Evolutionary conservation across 2,113 vertebrate species (phyloP), one percentile per base, ranked within the genome.

Genomic region (Pituophis catenifer): DNA sequence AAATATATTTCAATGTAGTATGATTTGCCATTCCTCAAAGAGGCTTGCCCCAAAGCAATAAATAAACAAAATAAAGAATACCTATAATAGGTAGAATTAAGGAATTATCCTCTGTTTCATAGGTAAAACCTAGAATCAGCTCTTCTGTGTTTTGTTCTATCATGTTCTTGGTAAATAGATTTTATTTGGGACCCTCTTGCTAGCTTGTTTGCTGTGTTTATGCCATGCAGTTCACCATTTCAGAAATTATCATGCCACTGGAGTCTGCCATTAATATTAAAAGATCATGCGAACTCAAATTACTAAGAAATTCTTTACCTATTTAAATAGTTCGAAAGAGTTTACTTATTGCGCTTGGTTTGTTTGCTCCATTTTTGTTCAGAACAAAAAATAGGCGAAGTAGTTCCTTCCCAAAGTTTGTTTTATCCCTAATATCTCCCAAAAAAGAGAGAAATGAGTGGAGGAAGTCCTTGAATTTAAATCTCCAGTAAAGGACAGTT

Each of bases 161-260:
- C 93, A 29, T 57, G 87, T 91, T 95, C 90, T 81, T 93, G 86
- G 93, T 85, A 81, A 88, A 97, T 95, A 97, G 96, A 94, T 94
- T 97, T 96, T 95, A 98, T 94, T 95, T 96, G 93, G 96, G 97
- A 95, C 96, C 96, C 96, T 96, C 96, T 98, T 96, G 97, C 93
- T 96, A 98, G 97, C 95, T 97, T 95, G 93, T 95, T 96, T 94
- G 94, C 38, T 97, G 96, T 96, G 98, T 97, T 97, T 98, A 97
- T 97, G 98, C 98, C 99, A 99, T 99, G 99, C 99, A 98, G 98
- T 97, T 98, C 97, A 97, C 98, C 98, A 97, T 98, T 98, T 97
- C 95, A 88, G 96, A 97, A 97, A 97, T 96, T 98, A 97, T 99
- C 99, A 99, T 99, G 98, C 98, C 97, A 95, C 97, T 98, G 97